Conservation (phyloP, 1,140 invertebrate genomes). For the Philopotamus ludificatus region DNA sequence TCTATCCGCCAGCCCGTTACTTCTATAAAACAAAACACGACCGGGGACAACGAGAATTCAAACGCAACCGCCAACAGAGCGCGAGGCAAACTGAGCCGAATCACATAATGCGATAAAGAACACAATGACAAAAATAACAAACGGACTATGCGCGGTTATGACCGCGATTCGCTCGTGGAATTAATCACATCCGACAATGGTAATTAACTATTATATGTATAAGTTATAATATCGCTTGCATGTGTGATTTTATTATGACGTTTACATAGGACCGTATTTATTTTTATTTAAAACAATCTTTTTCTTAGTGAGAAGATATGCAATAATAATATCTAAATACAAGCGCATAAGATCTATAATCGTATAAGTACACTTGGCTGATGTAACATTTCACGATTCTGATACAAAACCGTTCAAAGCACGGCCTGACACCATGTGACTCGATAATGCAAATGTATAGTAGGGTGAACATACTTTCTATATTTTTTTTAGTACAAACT, state of each 20-base stretch:
- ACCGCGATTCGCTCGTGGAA: too few relatives aligned
- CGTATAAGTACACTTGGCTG: background rate
- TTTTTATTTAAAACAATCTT: too few relatives aligned
- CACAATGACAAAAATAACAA: background rate
- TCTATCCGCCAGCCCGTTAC: background rate
- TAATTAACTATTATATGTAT: too few relatives aligned
- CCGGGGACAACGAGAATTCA: background rate
- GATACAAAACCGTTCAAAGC: conserved; percentile 16
- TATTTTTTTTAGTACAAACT: background rate
- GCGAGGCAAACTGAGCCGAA: background rate
- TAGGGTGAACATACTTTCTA: background rate
- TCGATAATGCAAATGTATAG: background rate
- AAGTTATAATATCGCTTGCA: too few relatives aligned
- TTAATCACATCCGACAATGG: too few relatives aligned
- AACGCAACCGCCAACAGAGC: background rate
- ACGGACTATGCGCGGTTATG: too few relatives aligned
- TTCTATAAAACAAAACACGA: too few relatives aligned
- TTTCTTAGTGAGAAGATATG: too few relatives aligned
- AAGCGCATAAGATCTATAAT: background rate
- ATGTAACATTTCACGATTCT: background rate
- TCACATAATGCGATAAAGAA: background rate
- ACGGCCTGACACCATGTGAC: conserved; percentile 24
- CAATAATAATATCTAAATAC: background rate
- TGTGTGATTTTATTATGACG: too few relatives aligned
- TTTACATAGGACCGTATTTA: too few relatives aligned